Base-by-base conservation (phyloP, 2,113 vertebrate species). In the Haemorhous mexicanus region DNA sequence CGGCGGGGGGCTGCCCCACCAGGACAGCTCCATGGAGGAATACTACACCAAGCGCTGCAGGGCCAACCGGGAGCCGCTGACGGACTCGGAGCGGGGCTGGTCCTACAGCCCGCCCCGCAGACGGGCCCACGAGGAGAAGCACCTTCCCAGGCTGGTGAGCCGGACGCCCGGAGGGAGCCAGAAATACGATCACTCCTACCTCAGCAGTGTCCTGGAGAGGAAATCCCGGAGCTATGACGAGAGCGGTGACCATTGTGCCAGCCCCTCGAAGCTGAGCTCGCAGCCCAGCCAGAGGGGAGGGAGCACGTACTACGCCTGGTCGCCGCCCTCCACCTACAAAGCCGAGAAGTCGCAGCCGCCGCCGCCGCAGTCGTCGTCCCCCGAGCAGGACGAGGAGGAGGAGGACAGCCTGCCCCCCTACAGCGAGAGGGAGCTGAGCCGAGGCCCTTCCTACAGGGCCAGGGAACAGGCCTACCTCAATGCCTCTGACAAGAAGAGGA, bases 341-440 rank as follows among this genome's bases (percentile, higher is more conserved):
- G 75, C 97, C 0, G 97, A 94, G 37, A 93, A 98, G 95, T 87
- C 98, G 28, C 97, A 98, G 95, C 70, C 91, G 92, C 95, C 93
- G 76, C 18, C 91, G 11, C 95, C 93, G 81, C 95, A 97, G 95
- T 94, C 96, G 2, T 87, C 98, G 72, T 9, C 98, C 68, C 88
- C 98, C 73, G 93, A 97, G 93, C 89, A 96, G 86, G 97, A 97
- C 18, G 97, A 96, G 44, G 97, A 97, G 62, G 97, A n/a, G 89
- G 99, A 99, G 13, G 98, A 99, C 61, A 95, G 97, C 21, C 94
- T 98, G 96, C 98, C 98, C 10, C 98, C 98, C 0, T 99, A 99
- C 95, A 98, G 97, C 2, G 99, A 99, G 95, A 97, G 92, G 55
- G 98, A 98, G 97, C 97, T 98, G 97, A 98, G 80, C 96, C 96